phyloP scores from a whole-genome alignment of 1,140 invertebrate species.

The Penaeus indicus region DNA sequence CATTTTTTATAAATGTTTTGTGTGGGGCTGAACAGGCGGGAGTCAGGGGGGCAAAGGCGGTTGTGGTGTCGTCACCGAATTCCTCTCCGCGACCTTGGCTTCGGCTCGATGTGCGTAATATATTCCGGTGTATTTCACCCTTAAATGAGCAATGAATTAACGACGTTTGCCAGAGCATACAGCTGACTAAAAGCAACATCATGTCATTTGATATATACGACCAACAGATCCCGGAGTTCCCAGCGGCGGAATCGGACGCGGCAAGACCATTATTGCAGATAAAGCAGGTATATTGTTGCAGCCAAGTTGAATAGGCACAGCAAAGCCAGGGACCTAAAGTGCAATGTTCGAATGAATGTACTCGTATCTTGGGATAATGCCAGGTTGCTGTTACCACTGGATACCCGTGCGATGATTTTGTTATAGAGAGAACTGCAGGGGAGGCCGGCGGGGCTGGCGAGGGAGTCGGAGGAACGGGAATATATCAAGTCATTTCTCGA shows the following conservation, averaged over 20 bases:
- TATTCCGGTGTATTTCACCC: too few relatives aligned
- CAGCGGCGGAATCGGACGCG: slow-evolving; percentile 36
- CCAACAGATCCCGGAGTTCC: neutral
- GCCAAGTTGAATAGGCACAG: slow-evolving; percentile 55
- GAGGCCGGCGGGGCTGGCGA: slow-evolving; percentile 5
- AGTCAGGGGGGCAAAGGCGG: slow-evolving; percentile 33
- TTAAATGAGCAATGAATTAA: too few relatives aligned
- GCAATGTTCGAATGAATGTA: slow-evolving; percentile 57
- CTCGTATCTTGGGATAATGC: slow-evolving; percentile 57
- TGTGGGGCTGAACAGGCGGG: slow-evolving; percentile 49
- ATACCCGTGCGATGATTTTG: slow-evolving; percentile 50
- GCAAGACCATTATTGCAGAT: slow-evolving; percentile 56
- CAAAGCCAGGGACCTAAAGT: slow-evolving; percentile 55
- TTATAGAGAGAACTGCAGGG: slow-evolving; percentile 29
- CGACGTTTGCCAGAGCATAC: too few relatives aligned
- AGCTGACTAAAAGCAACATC: too few relatives aligned
- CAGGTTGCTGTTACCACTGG: slow-evolving; percentile 50
- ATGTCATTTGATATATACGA: neutral
- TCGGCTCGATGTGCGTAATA: slow-evolving; percentile 1
- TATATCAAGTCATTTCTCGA: slow-evolving; percentile 25
- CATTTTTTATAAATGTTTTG: slow-evolving; percentile 62
- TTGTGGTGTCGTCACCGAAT: slow-evolving; percentile 52
- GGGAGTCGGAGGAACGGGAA: neutral
- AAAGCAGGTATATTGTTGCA: slow-evolving; percentile 62
- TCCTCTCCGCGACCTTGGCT: slow-evolving; percentile 9